phyloP scores from a whole-genome alignment of 2,113 vertebrate genomes.

The Naja naja region DNA sequence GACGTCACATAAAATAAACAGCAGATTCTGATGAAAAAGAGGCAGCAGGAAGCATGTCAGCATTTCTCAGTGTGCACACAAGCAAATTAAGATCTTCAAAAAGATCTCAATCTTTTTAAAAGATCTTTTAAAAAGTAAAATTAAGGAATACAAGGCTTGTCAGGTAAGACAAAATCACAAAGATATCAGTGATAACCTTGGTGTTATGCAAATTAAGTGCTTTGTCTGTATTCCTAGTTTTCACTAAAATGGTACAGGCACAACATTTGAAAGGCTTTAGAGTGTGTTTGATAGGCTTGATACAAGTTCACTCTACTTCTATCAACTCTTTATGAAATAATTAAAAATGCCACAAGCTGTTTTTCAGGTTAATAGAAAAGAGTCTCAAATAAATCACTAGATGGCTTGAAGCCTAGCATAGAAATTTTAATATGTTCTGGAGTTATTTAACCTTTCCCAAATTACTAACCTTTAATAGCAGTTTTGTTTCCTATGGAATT shows the following conservation, averaged over 20 bases:
- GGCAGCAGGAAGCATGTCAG: not conserved
- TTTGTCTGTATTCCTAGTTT: not conserved
- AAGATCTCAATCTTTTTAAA: too few species aligned
- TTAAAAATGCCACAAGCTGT: slow-evolving; percentile 30
- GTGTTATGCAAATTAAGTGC: not conserved
- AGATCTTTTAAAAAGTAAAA: not conserved
- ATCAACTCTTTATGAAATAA: slow-evolving; percentile 27
- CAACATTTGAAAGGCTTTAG: slow-evolving; percentile 22
- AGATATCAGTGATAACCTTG: not conserved
- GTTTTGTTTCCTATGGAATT: slow-evolving; percentile 10
- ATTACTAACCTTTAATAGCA: slow-evolving; percentile 33
- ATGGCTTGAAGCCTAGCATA: not conserved
- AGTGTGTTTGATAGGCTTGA: slow-evolving; percentile 10
- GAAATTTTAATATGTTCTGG: not conserved
- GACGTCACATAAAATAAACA: not conserved
- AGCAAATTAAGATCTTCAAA: not conserved
- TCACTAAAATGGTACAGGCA: slow-evolving; percentile 1
- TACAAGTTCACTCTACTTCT: not conserved
- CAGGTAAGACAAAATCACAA: not conserved
- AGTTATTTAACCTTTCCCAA: slow-evolving; percentile 38
- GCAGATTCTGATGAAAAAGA: accelerated
- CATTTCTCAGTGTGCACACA: not conserved
- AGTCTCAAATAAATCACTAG: not conserved
- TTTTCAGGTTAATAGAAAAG: slow-evolving; percentile 34
- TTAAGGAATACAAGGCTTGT: not conserved